A percentile compares a stretch with the other conserved stretches of the same genome.
phyloP scores from a whole-genome alignment of 2,888 invertebrate species.

The Steinernema carpocapsae region DNA sequence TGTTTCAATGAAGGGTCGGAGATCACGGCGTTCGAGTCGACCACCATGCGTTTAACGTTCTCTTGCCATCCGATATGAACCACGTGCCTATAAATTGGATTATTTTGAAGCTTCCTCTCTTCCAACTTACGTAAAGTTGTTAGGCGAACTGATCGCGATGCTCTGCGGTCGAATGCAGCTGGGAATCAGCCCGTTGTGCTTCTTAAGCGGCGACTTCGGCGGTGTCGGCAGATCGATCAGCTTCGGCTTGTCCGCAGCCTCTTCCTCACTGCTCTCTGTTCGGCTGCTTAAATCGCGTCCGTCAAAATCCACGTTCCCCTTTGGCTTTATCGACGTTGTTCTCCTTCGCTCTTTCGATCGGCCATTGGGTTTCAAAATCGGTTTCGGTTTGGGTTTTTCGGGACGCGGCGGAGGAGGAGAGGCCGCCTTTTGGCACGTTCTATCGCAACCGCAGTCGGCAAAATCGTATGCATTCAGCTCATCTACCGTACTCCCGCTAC shows the following conservation, averaged over 20 bases:
- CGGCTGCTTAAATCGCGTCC: conserved; percentile 5
- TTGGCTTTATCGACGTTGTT: conserved; percentile 17
- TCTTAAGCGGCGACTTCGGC: conserved; percentile 3
- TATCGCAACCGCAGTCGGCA: conserved; percentile 18
- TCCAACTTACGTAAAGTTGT: conserved; percentile 19
- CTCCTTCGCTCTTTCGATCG: not conserved
- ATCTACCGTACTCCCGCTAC: not conserved
- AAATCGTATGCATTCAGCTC: conserved; percentile 12
- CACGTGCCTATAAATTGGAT: not conserved
- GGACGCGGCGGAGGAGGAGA: not conserved
- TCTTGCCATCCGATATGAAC: conserved; percentile 28
- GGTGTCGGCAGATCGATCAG: conserved; percentile 4
- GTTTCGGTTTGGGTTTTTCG: not conserved
- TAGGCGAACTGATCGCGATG: conserved; percentile 6
- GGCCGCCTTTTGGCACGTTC: not conserved
- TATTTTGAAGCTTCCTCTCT: not conserved
- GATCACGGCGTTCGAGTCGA: not conserved
- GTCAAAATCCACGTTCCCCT: conserved; percentile 27
- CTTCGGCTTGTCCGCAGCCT: not conserved
- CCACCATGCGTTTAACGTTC: conserved; percentile 15
- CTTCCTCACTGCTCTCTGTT: not conserved
- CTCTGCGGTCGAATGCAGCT: conserved; percentile 18
- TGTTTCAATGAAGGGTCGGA: not conserved
- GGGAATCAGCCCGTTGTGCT: not conserved
- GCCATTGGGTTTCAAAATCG: not conserved